Percentiles rank a stretch among this genome's conserved stretches.
These are phyloP conservation scores for Chydorus sphaericus DNA, from an alignment of 2,888 invertebrate genomes.

Conservation along the genomic window DNA sequence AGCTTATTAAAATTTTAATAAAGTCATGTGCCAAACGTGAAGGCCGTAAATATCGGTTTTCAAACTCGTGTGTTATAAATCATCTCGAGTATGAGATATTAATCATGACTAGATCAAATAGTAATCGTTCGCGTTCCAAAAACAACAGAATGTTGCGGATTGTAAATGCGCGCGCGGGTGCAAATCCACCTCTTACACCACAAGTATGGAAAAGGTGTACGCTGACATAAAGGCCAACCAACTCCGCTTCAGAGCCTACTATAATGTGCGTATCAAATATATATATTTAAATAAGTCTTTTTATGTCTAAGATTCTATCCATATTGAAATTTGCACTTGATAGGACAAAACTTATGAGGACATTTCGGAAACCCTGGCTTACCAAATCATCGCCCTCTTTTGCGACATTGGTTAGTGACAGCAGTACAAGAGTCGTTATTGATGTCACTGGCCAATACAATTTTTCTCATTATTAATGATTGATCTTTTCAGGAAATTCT, in stretches of 20 bases:
- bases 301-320: not conserved
- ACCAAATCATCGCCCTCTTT: slow-evolving; percentile 1
- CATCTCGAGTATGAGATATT: no score
- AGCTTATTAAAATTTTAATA: no score
- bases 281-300: not conserved
- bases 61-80: no score
- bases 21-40: no score
- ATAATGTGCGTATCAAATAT: not conserved
- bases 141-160: not conserved
- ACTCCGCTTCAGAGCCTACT: slow-evolving; percentile 4
- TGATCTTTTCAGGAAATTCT: not conserved
- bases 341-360: slow-evolving; percentile 1
- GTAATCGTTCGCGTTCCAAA: not conserved
- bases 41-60: no score
- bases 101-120: no score
- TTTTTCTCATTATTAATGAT: not conserved
- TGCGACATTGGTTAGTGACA: slow-evolving; percentile 4
- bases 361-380: not conserved
- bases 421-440: not conserved
- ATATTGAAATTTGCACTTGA: not conserved
- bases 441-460: not conserved
- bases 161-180: slow-evolving; percentile 1
- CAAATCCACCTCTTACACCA: not conserved
- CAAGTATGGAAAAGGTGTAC: not conserved
- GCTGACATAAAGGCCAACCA: not conserved